Base-by-base conservation (phyloP, 2,888 invertebrate species). In the Parochlus steinenii region DNA sequence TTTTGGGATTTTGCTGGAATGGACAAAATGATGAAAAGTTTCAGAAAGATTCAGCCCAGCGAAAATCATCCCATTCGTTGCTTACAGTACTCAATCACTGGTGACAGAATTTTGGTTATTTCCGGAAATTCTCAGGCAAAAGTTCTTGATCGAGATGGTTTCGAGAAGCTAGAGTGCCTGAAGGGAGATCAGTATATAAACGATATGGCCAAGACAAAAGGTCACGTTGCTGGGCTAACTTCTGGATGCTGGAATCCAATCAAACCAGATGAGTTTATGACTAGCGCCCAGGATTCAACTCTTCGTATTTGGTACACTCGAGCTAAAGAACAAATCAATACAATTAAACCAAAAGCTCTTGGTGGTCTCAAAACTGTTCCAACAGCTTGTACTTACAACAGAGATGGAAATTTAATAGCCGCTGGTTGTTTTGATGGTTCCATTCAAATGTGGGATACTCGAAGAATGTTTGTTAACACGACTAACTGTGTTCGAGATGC, bases 1-100 rank as follows among this genome's bases (percentile, higher is more conserved):
- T 85, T 98, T 47, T 98, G 92, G 92, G 98, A 99, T 54, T 98
- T 98, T 63, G 87, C 92, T 41, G 97, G 95, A 4, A 97, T 98
- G 93, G 93, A 97, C 54, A 73, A 83, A 0, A 74, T 81, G 1
- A 70, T 92, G 64, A 74, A 82, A 33, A 85, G 90, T 31, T 98
- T 95, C 55, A 71, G 95, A 15, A 82, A 82, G 0, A 63, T 93
- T n/a, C 81, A 83, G 44, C 95, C 97, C 0, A 92, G 92, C 52
- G 95, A 95, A 56, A 85, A 82, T 53, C 92, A 98, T 56, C 89
- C 90, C 0, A 90, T 98, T 40, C 77, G 79, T 43, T 73, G 77
- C 1, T 42, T 59, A 0, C 82, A 92, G 47, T 98, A 93, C 58
- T 93, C 92, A 0, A 74, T 75, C 1, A 95, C 92, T 0, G 97